Conservation (phyloP, 2,797 vertebrate genomes). For the Chiloscyllium punctatum region DNA sequence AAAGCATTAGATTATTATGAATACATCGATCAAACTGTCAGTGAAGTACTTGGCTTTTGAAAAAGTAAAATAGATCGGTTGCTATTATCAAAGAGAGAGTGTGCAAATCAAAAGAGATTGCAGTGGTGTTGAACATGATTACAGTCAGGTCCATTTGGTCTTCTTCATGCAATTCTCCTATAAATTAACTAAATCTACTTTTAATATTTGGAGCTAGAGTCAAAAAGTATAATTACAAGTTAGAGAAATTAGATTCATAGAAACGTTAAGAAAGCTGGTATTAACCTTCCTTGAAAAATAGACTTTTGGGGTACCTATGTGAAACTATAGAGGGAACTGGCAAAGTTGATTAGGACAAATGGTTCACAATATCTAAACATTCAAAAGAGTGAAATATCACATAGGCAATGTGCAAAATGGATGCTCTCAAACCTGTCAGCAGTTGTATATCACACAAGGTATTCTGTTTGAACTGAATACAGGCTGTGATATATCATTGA, state of each 20-base stretch:
- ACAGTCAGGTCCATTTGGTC: neutral
- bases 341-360: neutral
- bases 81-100: neutral
- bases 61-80: neutral
- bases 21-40: neutral
- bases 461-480: neutral
- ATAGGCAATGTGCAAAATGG: neutral
- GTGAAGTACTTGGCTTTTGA: neutral
- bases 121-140: neutral
- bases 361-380: neutral
- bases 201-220: neutral
- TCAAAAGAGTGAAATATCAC: neutral
- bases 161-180: neutral
- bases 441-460: neutral
- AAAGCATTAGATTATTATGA: neutral
- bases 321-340: neutral
- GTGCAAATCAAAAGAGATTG: neutral
- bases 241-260: neutral
- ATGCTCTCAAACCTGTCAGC: too few relatives aligned
- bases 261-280: neutral
- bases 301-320: neutral
- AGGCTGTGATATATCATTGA: neutral
- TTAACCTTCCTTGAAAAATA: neutral
- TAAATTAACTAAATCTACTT: neutral
- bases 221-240: neutral